Conservation (phyloP, 2,113 vertebrate species). For the Oenanthe oenanthe region DNA sequence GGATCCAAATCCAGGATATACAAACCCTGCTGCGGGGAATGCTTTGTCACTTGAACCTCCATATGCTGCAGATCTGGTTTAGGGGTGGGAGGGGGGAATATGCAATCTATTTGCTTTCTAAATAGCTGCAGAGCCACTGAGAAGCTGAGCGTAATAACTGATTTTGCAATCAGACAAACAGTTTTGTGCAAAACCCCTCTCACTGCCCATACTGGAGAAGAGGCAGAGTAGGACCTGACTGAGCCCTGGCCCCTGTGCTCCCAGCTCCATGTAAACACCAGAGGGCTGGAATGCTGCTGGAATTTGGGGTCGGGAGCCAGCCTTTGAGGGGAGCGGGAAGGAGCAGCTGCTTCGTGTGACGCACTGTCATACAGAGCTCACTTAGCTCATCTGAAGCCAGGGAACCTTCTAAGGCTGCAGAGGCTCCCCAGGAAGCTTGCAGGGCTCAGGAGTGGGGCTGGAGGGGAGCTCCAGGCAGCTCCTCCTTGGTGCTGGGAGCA, state of each 20-base stretch:
- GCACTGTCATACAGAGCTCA: background rate
- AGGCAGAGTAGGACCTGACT: background rate
- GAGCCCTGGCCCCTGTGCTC: background rate
- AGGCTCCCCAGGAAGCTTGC: background rate
- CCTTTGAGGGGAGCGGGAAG: background rate
- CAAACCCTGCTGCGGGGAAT: background rate
- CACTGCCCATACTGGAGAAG: background rate
- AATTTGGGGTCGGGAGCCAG: constrained; percentile 25
- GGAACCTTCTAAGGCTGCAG: constrained; percentile 23
- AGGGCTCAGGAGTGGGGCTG: background rate
- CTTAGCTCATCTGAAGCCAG: background rate
- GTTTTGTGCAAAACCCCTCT: background rate
- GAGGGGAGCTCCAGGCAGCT: background rate
- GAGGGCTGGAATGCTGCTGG: background rate
- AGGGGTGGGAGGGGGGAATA: background rate
- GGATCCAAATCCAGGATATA: constrained; percentile 12
- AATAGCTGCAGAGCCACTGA: background rate
- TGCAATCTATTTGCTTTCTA: background rate
- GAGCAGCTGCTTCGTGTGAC: constrained; percentile 40
- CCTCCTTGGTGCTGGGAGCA: background rate
- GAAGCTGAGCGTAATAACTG: background rate
- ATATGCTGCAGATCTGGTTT: background rate
- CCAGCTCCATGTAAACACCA: background rate
- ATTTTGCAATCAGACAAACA: background rate
- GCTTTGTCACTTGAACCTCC: constrained; percentile 34